Conservation (phyloP, 2,113 vertebrate genomes). For the Noctilio leporinus region DNA sequence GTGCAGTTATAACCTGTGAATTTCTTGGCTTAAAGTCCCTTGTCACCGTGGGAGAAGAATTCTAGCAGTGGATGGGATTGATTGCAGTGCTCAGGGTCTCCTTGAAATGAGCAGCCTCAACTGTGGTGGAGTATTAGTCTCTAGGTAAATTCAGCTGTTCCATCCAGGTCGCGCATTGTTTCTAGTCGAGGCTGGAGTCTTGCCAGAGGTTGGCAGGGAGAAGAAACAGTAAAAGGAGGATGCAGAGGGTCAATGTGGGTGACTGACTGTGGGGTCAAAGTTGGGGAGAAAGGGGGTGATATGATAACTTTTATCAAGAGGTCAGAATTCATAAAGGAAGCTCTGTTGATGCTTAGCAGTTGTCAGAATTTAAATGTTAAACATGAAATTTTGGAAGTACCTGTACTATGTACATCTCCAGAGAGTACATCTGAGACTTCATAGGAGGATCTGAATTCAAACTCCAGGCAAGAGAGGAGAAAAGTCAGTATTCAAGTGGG, state of each 20-base stretch:
- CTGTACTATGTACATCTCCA: background rate
- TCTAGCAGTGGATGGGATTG: background rate
- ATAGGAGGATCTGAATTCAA: background rate
- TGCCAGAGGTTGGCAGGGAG: background rate
- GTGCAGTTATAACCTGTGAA: no score
- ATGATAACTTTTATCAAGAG: background rate
- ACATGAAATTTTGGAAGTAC: background rate
- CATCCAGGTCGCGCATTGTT: background rate
- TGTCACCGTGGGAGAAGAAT: background rate
- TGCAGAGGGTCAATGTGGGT: background rate
- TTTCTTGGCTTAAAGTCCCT: background rate
- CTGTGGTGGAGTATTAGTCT: background rate
- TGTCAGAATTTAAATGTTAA: background rate
- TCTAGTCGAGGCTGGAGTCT: background rate
- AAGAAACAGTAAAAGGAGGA: background rate
- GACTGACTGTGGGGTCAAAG: background rate
- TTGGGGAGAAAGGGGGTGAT: no score
- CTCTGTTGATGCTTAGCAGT: background rate
- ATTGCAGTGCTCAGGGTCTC: no score
- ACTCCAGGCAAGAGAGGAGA: background rate
- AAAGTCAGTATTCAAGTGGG: background rate
- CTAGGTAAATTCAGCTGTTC: background rate
- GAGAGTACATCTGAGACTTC: background rate
- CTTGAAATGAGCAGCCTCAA: background rate
- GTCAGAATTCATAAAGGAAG: background rate